phyloP scores from a whole-genome alignment of 2,113 vertebrate genomes.

The Acanthochromis polyacanthus region DNA sequence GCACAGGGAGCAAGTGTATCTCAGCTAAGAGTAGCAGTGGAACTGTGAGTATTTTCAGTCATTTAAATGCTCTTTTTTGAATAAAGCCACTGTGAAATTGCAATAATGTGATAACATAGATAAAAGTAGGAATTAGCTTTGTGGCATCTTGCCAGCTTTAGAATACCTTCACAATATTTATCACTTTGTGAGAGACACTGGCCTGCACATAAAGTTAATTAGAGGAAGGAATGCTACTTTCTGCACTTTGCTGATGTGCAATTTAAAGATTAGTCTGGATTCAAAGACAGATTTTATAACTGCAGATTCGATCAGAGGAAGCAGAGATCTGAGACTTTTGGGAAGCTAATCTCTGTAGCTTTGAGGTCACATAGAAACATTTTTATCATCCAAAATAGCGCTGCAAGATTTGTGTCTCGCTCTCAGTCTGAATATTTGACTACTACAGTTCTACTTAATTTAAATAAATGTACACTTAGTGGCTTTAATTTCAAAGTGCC shows the following conservation, averaged over 20 bases:
- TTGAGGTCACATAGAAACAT: no score
- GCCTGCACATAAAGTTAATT: neutral
- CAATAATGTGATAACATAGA: neutral
- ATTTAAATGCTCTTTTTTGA: slow-evolving; percentile 10
- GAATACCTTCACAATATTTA: neutral
- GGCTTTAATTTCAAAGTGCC: neutral
- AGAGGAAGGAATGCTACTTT: slow-evolving; percentile 21
- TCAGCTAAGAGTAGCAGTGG: slow-evolving; percentile 23
- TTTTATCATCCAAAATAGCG: no score
- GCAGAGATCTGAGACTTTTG: slow-evolving; percentile 2
- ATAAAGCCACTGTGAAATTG: neutral
- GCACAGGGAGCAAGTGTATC: neutral
- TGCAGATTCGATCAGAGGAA: neutral
- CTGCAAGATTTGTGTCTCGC: no score
- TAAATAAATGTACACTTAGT: neutral
- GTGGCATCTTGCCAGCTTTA: slow-evolving; percentile 7
- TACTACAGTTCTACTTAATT: no score
- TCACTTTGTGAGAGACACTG: slow-evolving; percentile 21
- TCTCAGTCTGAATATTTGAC: no score
- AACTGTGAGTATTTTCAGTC: neutral
- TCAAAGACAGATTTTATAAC: slow-evolving; percentile 6
- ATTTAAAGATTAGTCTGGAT: slow-evolving; percentile 4
- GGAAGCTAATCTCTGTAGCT: neutral
- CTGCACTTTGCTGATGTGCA: neutral
- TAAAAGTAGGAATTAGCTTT: slow-evolving; percentile 26